Evolutionary conservation across 2,797 vertebrate genomes (phyloP).

Genomic region (Halcyon badia): DNA sequence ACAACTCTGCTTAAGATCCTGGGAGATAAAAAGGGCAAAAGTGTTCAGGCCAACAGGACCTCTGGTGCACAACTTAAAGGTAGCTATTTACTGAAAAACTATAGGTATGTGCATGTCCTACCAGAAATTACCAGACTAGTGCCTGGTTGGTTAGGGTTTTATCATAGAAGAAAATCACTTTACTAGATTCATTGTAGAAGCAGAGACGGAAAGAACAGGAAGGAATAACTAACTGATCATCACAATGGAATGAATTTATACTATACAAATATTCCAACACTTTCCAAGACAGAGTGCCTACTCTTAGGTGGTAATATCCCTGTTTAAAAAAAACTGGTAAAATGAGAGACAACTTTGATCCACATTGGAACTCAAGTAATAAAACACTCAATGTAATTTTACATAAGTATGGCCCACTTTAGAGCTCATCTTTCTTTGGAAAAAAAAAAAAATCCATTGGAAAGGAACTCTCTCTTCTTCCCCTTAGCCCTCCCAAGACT

Average conservation of each 20-base stretch:
- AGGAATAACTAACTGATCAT: neutral
- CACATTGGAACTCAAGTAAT: neutral
- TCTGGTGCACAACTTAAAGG: neutral
- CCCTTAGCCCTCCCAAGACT: neutral
- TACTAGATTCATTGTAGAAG: neutral
- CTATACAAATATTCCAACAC: neutral
- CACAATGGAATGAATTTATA: neutral
- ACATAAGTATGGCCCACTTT: neutral
- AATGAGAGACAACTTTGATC: neutral
- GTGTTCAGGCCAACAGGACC: neutral
- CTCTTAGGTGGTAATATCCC: accelerated
- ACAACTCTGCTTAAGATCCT: neutral
- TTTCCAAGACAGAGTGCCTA: neutral
- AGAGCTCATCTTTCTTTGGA: neutral
- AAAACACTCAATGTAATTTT: neutral
- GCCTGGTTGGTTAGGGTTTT: neutral
- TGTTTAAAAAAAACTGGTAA: neutral
- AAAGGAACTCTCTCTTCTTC: neutral
- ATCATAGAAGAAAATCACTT: neutral
- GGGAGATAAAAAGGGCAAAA: neutral
- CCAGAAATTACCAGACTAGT: neutral
- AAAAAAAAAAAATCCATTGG: neutral
- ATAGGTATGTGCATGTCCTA: neutral
- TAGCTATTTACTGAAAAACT: neutral
- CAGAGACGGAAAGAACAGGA: neutral